A percentile compares a stretch with the other conserved stretches of the same genome.
These are phyloP conservation scores for Drosophila maculinotata DNA, from an alignment of 2,888 invertebrate genomes.

Conservation along the genomic window DNA sequence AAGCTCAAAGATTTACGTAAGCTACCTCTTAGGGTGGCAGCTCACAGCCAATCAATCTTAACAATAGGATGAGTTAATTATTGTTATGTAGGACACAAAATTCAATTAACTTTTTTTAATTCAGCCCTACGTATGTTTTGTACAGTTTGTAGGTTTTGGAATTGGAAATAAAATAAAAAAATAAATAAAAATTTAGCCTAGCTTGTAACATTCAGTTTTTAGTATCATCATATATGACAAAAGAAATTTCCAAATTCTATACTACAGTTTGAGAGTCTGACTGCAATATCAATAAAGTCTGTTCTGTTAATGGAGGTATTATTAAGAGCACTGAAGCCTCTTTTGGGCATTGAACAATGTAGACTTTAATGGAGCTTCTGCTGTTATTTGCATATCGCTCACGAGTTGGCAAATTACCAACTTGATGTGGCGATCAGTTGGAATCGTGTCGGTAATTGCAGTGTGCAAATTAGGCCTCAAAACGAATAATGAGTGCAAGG, in stretches of 20 bases:
- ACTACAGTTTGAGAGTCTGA: no score
- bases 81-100: no score
- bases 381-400: constrained; percentile 58
- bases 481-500: constrained; percentile 41
- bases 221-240: no score
- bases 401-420: constrained; percentile 59
- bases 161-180: no score
- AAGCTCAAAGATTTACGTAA: constrained; percentile 2
- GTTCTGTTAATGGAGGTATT: constrained; percentile 2
- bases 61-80: no score
- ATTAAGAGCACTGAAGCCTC: constrained; percentile 12
- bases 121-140: no score
- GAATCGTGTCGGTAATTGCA: constrained; percentile 73
- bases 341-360: constrained; percentile 9
- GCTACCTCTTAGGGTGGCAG: neutral
- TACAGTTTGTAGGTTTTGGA: no score
- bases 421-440: constrained; percentile 49
- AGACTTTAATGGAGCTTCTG: constrained; percentile 24
- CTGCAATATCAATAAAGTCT: neutral
- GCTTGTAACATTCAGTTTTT: no score
- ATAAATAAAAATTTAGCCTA: no score
- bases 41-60: constrained; percentile 2
- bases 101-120: no score
- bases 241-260: no score
- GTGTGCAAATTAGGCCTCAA: constrained; percentile 40